Conservation (phyloP, 2,888 invertebrate genomes). For the Andrena fulva region DNA sequence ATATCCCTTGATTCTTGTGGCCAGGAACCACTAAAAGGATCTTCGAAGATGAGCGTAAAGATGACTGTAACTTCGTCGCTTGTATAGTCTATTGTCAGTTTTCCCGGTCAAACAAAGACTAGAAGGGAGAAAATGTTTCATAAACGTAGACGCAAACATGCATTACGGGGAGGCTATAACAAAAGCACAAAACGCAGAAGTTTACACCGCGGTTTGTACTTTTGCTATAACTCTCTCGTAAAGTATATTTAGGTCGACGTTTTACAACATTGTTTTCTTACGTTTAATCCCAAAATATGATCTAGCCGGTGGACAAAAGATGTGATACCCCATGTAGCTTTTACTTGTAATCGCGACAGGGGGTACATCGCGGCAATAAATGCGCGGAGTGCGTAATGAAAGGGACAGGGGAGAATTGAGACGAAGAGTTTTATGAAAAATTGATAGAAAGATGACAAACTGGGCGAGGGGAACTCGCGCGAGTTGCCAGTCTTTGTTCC, state of each 20-base stretch:
- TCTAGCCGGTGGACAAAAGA: no score
- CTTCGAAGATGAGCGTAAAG: not conserved
- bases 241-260: no score
- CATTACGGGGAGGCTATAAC: not conserved
- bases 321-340: not conserved
- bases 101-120: not conserved
- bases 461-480: constrained; percentile 23
- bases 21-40: constrained; percentile 43
- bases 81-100: not conserved
- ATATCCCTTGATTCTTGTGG: constrained; percentile 31
- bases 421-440: constrained; percentile 45
- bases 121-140: not conserved
- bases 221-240: no score
- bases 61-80: constrained; percentile 8
- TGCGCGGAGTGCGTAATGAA: not conserved
- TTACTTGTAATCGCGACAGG: not conserved
- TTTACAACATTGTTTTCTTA: no score
- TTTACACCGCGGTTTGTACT: not conserved
- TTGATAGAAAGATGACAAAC: constrained; percentile 33
- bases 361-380: constrained; percentile 6
- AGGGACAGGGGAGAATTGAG: constrained; percentile 29
- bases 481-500: constrained; percentile 11
- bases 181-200: not conserved
- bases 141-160: not conserved
- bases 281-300: not conserved